Conservation (phyloP, 2,888 invertebrate species). For the Teleogryllus oceanicus region DNA sequence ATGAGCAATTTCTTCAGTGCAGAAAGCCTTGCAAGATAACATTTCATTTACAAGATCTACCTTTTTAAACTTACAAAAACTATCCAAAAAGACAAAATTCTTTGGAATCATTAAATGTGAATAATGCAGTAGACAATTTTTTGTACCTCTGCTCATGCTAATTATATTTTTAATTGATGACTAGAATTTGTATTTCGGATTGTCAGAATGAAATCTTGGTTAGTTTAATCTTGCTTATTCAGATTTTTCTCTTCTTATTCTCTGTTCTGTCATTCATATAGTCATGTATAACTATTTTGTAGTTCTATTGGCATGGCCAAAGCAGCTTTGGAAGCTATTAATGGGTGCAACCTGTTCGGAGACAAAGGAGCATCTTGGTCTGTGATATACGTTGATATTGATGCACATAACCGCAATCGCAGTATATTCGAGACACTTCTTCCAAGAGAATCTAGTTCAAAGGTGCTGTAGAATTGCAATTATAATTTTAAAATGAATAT, state of each 20-base stretch:
- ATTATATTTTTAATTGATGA: no score
- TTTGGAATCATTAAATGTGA: no score
- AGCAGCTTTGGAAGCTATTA: conserved; percentile 96
- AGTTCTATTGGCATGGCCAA: conserved; percentile 96
- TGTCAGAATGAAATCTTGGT: neutral
- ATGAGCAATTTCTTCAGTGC: no score
- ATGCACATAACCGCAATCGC: conserved; percentile 97
- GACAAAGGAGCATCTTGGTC: conserved; percentile 97
- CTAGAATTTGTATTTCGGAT: no score
- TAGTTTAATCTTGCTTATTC: conserved; percentile 10
- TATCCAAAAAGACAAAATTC: no score
- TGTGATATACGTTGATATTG: conserved; percentile 98
- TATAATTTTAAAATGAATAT: neutral
- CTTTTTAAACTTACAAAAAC: no score
- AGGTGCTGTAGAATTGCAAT: conserved; percentile 58
- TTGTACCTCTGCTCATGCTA: no score
- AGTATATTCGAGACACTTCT: conserved; percentile 98
- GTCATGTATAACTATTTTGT: conserved; percentile 24
- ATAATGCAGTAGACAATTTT: no score
- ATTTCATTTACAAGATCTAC: no score
- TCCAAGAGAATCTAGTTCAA: conserved; percentile 96
- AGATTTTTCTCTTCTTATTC: no score
- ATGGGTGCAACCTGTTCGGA: conserved; percentile 97
- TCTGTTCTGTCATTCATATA: no score
- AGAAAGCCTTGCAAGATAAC: no score